Percentiles rank a stretch among this genome's conserved stretches.
Evolutionary conservation across 2,113 vertebrate species (phyloP).

Genomic region (Dicaeum eximium): DNA sequence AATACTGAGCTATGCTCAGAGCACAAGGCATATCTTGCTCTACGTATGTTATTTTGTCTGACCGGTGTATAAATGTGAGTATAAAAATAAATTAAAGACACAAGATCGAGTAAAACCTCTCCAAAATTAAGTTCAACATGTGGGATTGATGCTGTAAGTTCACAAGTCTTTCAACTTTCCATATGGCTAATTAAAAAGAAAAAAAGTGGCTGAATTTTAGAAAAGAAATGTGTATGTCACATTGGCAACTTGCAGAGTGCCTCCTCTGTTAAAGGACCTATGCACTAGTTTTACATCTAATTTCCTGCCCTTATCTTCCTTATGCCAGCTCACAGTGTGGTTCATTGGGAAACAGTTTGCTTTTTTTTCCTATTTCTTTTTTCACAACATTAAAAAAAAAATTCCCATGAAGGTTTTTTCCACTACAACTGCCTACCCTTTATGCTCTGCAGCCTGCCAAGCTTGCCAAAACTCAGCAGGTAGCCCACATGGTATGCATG

Average conservation of each 20-base stretch:
- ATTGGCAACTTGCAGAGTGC: slow-evolving; percentile 66
- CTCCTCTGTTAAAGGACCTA: slow-evolving; percentile 64
- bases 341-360: slow-evolving; percentile 65
- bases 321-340: slow-evolving; percentile 77
- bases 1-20: background rate
- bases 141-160: slow-evolving; percentile 72
- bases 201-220: slow-evolving; percentile 70
- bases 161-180: slow-evolving; percentile 72
- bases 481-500: slow-evolving; percentile 77
- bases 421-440: slow-evolving; percentile 73
- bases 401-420: slow-evolving; percentile 76
- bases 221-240: slow-evolving; percentile 65
- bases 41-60: background rate
- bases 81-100: slow-evolving; percentile 61
- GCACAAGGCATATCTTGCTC: background rate
- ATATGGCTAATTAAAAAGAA: slow-evolving; percentile 76
- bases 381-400: slow-evolving; percentile 67
- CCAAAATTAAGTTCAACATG: slow-evolving; percentile 64
- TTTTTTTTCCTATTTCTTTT: slow-evolving; percentile 13
- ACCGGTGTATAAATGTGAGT: slow-evolving; percentile 16
- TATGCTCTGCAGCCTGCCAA: slow-evolving; percentile 74
- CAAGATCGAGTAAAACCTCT: slow-evolving; percentile 23
- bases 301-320: slow-evolving; percentile 76
- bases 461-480: slow-evolving; percentile 81
- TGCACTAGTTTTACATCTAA: slow-evolving; percentile 71